These are phyloP conservation scores for Prietella phreatophila DNA, from an alignment of 2,113 vertebrate genomes.

Conservation along the genomic window DNA sequence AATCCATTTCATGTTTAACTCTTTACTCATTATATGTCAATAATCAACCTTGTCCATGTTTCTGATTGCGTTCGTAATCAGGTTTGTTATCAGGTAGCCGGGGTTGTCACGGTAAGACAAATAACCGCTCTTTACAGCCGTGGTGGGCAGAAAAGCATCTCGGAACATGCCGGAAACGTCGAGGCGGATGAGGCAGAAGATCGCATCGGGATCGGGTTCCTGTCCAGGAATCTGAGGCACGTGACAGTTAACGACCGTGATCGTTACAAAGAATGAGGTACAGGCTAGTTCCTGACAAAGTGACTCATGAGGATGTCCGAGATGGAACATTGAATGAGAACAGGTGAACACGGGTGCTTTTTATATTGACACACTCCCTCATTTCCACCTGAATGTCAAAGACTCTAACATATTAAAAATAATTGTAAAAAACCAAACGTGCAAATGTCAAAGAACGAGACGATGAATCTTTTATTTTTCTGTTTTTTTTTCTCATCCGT, in stretches of 20 bases:
- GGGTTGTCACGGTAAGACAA: too few species aligned
- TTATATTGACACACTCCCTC: background rate
- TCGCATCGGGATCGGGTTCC: too few species aligned
- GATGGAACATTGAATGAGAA: background rate
- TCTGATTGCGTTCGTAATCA: background rate
- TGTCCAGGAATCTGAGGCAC: too few species aligned
- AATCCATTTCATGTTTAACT: background rate
- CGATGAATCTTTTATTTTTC: too few species aligned
- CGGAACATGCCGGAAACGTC: too few species aligned
- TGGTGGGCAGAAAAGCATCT: too few species aligned
- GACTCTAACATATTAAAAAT: background rate
- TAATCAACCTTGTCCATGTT: background rate
- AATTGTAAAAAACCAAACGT: background rate
- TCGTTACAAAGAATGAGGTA: too few species aligned
- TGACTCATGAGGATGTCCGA: background rate
- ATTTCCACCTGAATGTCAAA: background rate
- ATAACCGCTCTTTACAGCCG: too few species aligned
- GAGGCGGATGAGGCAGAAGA: too few species aligned
- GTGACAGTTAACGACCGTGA: too few species aligned
- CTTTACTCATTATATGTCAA: background rate
- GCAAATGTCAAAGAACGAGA: background rate
- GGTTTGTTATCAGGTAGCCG: too few species aligned
- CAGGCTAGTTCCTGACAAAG: background rate
- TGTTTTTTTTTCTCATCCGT: background rate
- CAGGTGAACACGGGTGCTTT: background rate